These are phyloP conservation scores for Desmodus rotundus DNA, from an alignment of 2,113 vertebrate genomes.

Conservation along the genomic window DNA sequence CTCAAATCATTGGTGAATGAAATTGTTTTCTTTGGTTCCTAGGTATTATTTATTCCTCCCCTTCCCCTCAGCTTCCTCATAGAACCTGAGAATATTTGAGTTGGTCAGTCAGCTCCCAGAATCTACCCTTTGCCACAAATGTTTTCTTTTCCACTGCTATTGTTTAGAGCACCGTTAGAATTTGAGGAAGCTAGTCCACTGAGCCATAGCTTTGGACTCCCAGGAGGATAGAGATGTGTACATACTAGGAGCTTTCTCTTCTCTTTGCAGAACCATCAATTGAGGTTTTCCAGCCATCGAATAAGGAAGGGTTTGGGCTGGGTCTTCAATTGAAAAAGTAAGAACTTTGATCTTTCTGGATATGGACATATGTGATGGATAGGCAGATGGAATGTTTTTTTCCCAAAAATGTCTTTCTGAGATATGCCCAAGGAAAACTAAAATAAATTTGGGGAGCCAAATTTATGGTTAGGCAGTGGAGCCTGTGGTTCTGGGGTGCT, in stretches of 20 bases:
- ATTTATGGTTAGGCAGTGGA: not conserved
- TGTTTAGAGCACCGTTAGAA: not conserved
- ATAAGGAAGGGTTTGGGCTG: slow-evolving; percentile 97
- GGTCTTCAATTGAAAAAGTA: slow-evolving; percentile 99
- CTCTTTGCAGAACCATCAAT: slow-evolving; percentile 91
- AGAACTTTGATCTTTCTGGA: slow-evolving; percentile 68
- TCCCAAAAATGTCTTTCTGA: slow-evolving; percentile 6
- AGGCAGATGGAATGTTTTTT: not conserved
- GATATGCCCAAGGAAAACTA: slow-evolving; percentile 11
- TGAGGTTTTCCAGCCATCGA: slow-evolving; percentile 98
- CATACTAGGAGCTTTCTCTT: slow-evolving; percentile 29
- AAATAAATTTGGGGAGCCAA: slow-evolving; percentile 1
- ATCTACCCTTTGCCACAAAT: not conserved
- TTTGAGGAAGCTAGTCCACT: not conserved
- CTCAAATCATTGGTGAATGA: slow-evolving; percentile 4
- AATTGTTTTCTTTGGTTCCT: slow-evolving; percentile 15
- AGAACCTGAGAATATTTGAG: slow-evolving; percentile 5
- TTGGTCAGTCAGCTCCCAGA: slow-evolving; percentile 9
- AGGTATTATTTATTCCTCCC: not conserved
- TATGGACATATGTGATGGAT: not conserved
- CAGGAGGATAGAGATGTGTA: not conserved
- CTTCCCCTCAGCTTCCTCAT: not conserved
- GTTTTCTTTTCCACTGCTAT: not conserved
- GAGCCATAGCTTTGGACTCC: not conserved
- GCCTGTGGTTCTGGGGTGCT: not conserved